Percentiles rank a stretch among this genome's conserved stretches.
Conservation (phyloP, 2,113 vertebrate genomes). For the Oenanthe oenanthe region DNA sequence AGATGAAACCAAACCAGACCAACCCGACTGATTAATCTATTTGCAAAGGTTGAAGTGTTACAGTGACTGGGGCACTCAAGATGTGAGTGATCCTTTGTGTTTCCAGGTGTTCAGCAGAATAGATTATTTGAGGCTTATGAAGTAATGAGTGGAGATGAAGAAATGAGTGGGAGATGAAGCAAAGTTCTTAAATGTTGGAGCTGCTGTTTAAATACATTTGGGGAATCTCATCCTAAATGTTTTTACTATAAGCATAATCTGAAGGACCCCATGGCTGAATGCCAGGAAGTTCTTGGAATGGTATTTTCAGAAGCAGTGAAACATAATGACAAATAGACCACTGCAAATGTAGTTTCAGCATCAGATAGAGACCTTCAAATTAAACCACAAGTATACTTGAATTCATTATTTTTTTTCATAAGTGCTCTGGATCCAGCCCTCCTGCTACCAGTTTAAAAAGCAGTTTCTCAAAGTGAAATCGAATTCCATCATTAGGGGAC, state of each 20-base stretch:
- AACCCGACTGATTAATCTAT: not conserved
- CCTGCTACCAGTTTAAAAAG: conserved; percentile 58
- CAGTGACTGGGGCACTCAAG: not conserved
- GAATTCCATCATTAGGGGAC: conserved; percentile 75
- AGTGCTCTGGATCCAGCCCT: conserved; percentile 35
- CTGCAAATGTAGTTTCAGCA: not conserved
- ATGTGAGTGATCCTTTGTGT: not conserved
- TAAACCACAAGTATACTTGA: not conserved
- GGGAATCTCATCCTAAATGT: not conserved
- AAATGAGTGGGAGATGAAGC: not conserved
- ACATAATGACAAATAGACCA: not conserved
- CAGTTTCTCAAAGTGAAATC: conserved; percentile 56
- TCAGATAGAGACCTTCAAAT: conserved; percentile 23
- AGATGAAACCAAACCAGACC: not conserved
- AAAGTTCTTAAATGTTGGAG: not conserved
- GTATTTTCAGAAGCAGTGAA: not conserved
- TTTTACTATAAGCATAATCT: not conserved
- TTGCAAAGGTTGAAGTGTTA: not conserved
- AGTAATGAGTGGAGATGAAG: not conserved
- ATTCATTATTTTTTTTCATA: conserved; percentile 8
- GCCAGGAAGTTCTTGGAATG: not conserved
- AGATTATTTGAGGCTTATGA: not conserved
- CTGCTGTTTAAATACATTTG: not conserved
- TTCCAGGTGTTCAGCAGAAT: not conserved
- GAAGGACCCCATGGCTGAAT: not conserved